phyloP scores from a whole-genome alignment of 2,888 invertebrate genomes.

The Drosophila fungiperda region DNA sequence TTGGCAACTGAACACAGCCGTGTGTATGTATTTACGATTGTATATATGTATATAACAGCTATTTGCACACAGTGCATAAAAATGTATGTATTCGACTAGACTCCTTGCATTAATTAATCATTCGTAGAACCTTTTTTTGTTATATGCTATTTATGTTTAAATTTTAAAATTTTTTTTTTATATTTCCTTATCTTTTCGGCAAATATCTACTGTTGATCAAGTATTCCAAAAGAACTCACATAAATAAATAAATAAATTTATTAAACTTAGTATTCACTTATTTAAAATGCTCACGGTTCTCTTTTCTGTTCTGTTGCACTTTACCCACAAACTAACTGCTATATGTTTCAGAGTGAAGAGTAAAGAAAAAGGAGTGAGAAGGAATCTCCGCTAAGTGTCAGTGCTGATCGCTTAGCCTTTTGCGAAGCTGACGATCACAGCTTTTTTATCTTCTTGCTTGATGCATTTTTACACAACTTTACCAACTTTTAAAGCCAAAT shows the following conservation, averaged over 20 bases:
- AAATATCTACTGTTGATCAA: not conserved
- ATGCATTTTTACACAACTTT: not conserved
- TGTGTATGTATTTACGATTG: not conserved
- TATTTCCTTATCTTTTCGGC: not conserved
- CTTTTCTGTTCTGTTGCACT: not conserved
- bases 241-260: not conserved
- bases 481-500: not conserved
- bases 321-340: not conserved
- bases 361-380: not conserved
- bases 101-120: not conserved
- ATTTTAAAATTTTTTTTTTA: not conserved
- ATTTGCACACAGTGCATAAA: not conserved
- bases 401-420: not conserved
- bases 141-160: not conserved
- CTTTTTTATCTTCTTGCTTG: not conserved
- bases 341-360: not conserved
- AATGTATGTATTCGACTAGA: not conserved
- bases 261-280: not conserved
- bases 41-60: constrained; percentile 2
- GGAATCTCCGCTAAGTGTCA: not conserved
- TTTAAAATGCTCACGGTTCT: not conserved
- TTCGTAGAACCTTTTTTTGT: not conserved
- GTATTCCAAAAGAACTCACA: not conserved
- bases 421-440: not conserved
- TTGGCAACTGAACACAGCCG: constrained; percentile 42